Evolutionary conservation across 2,888 invertebrate genomes (phyloP).

Genomic region (Pseudolycoriella hygida): DNA sequence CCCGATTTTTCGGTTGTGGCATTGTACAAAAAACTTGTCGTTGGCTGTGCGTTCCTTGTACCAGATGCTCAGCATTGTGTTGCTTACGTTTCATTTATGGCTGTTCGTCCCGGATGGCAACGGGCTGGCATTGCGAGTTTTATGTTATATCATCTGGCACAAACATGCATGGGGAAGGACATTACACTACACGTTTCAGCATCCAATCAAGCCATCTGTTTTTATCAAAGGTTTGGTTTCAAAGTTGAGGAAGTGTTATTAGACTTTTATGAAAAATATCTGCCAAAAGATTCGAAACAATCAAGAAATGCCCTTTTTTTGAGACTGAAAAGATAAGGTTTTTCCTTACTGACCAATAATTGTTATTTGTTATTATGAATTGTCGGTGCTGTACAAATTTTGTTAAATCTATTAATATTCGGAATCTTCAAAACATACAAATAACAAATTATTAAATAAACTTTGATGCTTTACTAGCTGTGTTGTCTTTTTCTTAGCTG

Average conservation of each 20-base stretch:
- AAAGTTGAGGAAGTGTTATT: slow-evolving; percentile 75
- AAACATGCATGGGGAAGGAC: slow-evolving; percentile 80
- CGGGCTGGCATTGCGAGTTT: slow-evolving; percentile 66
- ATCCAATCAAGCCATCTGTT: slow-evolving; percentile 68
- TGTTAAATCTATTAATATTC: too few species aligned
- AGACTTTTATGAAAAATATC: slow-evolving; percentile 86
- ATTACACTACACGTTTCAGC: slow-evolving; percentile 83
- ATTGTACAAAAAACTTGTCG: slow-evolving; percentile 58
- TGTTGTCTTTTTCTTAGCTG: too few species aligned
- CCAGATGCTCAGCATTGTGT: slow-evolving; percentile 67
- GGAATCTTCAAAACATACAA: too few species aligned
- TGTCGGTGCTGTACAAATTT: too few species aligned
- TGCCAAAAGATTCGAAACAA: slow-evolving; percentile 58
- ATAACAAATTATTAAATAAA: too few species aligned
- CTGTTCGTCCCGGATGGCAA: slow-evolving; percentile 77
- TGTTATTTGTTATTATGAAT: too few species aligned
- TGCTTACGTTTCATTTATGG: slow-evolving; percentile 79
- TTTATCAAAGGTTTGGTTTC: slow-evolving; percentile 92
- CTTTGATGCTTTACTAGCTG: too few species aligned
- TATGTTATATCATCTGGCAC: slow-evolving; percentile 83
- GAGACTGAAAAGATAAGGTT: slow-evolving; percentile 50
- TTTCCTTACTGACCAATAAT: too few species aligned
- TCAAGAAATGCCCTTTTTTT: slow-evolving; percentile 79
- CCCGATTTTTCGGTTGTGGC: slow-evolving; percentile 87
- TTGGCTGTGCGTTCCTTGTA: slow-evolving; percentile 82